These are phyloP conservation scores for Agonopterix arenella DNA, from an alignment of 2,888 invertebrate species.

Conservation along the genomic window DNA sequence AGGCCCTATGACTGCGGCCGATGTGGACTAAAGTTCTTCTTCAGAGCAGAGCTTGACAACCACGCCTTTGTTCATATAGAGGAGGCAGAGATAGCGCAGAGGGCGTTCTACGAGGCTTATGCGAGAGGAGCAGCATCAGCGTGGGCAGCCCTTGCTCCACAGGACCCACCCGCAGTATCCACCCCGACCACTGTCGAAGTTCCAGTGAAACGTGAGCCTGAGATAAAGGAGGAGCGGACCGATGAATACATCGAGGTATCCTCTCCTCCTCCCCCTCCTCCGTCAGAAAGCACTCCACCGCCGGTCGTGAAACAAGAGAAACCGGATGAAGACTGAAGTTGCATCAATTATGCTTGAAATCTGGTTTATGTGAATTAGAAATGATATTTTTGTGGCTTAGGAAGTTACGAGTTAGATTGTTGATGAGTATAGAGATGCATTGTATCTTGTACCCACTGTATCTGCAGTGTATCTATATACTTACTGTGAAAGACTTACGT, in stretches of 20 bases:
- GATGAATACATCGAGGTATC: constrained; percentile 72
- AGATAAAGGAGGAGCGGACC: constrained; percentile 64
- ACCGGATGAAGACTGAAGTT: constrained; percentile 52
- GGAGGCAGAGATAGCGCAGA: constrained; percentile 69
- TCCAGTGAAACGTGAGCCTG: constrained; percentile 50
- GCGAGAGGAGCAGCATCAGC: constrained; percentile 64
- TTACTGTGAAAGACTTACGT: neutral
- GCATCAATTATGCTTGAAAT: neutral
- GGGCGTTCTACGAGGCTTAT: constrained; percentile 67
- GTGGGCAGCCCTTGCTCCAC: constrained; percentile 61
- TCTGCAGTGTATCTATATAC: no score
- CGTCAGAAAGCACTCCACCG: constrained; percentile 24
- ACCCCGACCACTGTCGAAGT: constrained; percentile 29
- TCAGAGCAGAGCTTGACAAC: constrained; percentile 93
- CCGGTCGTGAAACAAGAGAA: constrained; percentile 61
- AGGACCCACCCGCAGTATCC: constrained; percentile 29
- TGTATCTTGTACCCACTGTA: neutral
- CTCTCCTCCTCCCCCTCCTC: constrained; percentile 47
- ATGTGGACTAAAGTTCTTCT: constrained; percentile 92
- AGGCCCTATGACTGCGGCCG: constrained; percentile 91
- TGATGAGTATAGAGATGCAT: no score
- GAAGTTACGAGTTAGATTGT: no score
- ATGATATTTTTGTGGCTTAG: no score
- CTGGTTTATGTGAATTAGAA: no score
- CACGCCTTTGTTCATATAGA: constrained; percentile 81